A percentile compares a stretch with the other conserved stretches of the same genome.
Conservation (phyloP, 2,797 vertebrate genomes). For the Catamblyrhynchus diadema region DNA sequence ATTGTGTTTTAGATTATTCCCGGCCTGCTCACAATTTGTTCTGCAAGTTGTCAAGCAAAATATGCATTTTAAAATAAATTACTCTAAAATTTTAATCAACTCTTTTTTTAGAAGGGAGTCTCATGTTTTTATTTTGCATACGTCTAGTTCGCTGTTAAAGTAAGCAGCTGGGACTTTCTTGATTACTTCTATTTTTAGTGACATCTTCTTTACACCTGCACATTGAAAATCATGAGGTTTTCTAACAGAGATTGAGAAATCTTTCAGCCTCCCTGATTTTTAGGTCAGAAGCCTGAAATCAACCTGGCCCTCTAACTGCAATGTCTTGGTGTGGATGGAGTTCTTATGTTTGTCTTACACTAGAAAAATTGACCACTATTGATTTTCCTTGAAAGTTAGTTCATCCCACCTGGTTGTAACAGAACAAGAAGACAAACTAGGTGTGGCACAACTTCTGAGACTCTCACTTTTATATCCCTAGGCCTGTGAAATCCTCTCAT, state of each 20-base stretch:
- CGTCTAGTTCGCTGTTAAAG: slow-evolving; percentile 34
- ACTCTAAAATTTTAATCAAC: slow-evolving; percentile 60
- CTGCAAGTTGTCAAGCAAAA: slow-evolving; percentile 52
- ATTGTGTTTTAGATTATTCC: background rate
- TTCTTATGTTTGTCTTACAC: background rate
- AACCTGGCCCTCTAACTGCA: background rate
- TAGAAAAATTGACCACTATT: background rate
- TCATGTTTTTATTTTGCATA: slow-evolving; percentile 54
- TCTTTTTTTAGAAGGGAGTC: slow-evolving; percentile 52
- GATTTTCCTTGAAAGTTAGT: slow-evolving; percentile 7
- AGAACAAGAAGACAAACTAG: background rate
- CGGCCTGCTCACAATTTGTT: slow-evolving; percentile 36
- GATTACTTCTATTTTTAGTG: slow-evolving; percentile 58
- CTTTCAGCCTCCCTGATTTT: background rate
- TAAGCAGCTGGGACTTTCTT: slow-evolving; percentile 47
- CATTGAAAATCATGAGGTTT: background rate
- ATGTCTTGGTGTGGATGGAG: background rate
- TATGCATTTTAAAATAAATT: slow-evolving; percentile 55
- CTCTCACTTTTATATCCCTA: background rate
- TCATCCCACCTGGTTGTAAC: background rate
- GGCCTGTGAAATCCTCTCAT: background rate
- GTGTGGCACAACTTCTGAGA: background rate
- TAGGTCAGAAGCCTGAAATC: background rate
- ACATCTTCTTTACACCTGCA: slow-evolving; percentile 24
- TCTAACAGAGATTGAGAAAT: background rate